Conservation (phyloP, 2,797 vertebrate species). For the Pangasius djambal region DNA sequence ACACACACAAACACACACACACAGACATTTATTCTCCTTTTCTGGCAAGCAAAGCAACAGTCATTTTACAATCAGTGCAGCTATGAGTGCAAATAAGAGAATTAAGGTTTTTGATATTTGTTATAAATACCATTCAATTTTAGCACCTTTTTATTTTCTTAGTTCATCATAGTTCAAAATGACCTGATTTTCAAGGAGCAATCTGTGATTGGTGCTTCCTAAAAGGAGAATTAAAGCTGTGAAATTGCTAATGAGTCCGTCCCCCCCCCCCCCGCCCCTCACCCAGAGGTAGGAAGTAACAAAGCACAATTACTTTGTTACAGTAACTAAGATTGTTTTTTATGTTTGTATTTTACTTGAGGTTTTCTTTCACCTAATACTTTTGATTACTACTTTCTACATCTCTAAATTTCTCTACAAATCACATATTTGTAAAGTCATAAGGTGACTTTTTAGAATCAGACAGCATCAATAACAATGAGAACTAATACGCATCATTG, state of each 20-base stretch:
- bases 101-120: neutral
- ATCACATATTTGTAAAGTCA: neutral
- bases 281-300: neutral
- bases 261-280: neutral
- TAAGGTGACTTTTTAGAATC: neutral
- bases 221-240: neutral
- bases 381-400: neutral
- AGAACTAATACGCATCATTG: neutral
- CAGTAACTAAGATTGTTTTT: neutral
- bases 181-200: neutral
- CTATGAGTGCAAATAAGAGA: neutral
- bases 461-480: neutral
- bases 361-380: neutral
- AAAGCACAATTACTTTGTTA: neutral
- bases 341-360: neutral
- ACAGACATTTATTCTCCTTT: neutral
- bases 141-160: neutral
- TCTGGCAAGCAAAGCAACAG: neutral
- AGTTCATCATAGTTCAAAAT: neutral
- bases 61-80: neutral
- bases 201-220: neutral
- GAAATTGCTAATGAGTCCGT: neutral
- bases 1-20: slow-evolving; percentile 53
- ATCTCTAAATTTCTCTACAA: neutral
- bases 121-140: neutral